Evolutionary conservation across 1,140 invertebrate genomes (phyloP), one percentile per base, ranked within the genome.

Genomic region (Saccostrea cuccullata): DNA sequence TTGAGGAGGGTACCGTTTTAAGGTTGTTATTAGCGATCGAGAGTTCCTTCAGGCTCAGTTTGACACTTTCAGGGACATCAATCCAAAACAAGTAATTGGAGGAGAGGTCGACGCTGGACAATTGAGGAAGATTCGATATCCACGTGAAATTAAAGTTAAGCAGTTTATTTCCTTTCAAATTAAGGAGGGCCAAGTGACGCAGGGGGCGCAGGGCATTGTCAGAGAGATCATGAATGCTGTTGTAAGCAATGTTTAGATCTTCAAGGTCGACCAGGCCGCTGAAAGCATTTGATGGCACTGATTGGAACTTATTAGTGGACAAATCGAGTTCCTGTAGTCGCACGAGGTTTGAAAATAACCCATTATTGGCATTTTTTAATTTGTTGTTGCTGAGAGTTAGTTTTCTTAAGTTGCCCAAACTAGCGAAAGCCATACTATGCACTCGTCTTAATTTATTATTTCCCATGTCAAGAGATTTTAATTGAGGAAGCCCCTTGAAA

Each of bases 71-170:
- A 26, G 89, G 86, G 15, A 87, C 55, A 70, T 89, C 86, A 6
- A 87, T 23, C 89, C 89, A 89, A 26, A 89, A 87, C 26, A 89
- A 67, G 40, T 89, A 86, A 67, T 89, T 89, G 13, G 84, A 82
- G 23, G 86, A 87, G 2, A 89, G 23, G 67, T 89, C 89, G 20
- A 89, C 40, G 3, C 64, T 58, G 55, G 86, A 82, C 47, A 89
- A 56, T 64, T 86, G 55, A 11, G 86, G 23, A 26, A 89, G 70
- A 40, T 87, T 89, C 2, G 86, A 85, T 23, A 89, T 64, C 47
- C 60, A 82, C 26, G 89, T 84, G 64, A 89, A 89, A 67, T 89
- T 89, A 77, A 89, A 89, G 82, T 84, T 85, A 4, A 89, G 64
- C 8, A 89, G 83, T 36, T 70, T 67, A 67, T 89, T 89, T 36